Conservation (phyloP, 2,888 invertebrate genomes). For the Phengaris arion region DNA sequence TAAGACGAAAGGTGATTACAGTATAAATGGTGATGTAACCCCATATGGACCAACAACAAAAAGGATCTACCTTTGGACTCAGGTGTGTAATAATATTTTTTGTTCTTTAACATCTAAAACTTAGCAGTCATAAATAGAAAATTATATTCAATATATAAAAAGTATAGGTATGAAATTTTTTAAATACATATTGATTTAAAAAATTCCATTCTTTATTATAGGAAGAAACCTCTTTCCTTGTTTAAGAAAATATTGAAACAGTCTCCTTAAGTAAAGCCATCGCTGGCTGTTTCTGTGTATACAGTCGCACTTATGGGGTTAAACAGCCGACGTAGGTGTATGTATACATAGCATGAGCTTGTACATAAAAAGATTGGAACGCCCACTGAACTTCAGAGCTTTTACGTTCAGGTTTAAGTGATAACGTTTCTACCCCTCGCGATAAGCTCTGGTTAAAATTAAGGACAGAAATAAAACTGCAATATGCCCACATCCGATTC, state of each 20-base stretch:
- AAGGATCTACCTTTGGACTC: slow-evolving; percentile 69
- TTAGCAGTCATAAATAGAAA: neutral
- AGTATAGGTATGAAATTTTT: neutral
- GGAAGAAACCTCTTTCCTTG: slow-evolving; percentile 4
- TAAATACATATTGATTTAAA: neutral
- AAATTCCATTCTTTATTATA: slow-evolving; percentile 4
- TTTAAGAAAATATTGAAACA: slow-evolving; percentile 16
- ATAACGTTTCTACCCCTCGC: slow-evolving; percentile 46
- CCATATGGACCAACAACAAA: slow-evolving; percentile 79
- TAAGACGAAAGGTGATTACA: slow-evolving; percentile 74
- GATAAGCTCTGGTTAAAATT: neutral
- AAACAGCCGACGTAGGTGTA: slow-evolving; percentile 36
- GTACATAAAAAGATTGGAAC: slow-evolving; percentile 54
- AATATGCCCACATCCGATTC: slow-evolving; percentile 20
- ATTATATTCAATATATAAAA: neutral
- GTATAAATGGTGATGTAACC: slow-evolving; percentile 63
- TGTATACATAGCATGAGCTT: slow-evolving; percentile 35
- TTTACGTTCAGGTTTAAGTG: slow-evolving; percentile 48
- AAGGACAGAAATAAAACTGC: neutral
- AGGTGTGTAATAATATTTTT: slow-evolving; percentile 51
- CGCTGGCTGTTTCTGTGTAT: slow-evolving; percentile 35
- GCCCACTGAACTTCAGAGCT: slow-evolving; percentile 55
- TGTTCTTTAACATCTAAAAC: slow-evolving; percentile 8
- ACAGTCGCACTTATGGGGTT: slow-evolving; percentile 37
- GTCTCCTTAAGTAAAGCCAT: slow-evolving; percentile 23